These are phyloP conservation scores for Spinus pinus DNA, from an alignment of 2,797 vertebrate species.

Conservation along the genomic window DNA sequence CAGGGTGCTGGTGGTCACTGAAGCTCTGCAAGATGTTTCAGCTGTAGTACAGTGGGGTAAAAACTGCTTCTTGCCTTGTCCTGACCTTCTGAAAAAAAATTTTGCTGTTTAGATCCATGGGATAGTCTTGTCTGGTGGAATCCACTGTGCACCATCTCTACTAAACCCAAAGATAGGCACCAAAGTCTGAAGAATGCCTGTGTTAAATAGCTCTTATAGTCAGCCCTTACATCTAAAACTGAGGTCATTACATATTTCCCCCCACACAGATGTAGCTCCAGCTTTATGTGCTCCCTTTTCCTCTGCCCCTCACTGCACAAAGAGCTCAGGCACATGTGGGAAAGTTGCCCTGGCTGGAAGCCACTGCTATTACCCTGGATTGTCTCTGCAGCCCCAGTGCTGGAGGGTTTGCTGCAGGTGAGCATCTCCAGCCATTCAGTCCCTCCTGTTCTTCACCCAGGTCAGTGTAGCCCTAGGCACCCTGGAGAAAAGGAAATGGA, in stretches of 20 bases:
- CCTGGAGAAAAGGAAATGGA: neutral
- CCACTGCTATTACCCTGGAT: neutral
- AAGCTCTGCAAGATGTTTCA: neutral
- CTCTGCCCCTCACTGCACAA: neutral
- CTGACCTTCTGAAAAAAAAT: neutral
- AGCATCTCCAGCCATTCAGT: neutral
- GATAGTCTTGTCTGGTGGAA: neutral
- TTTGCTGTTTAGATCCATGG: neutral
- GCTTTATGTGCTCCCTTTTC: neutral
- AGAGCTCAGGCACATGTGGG: neutral
- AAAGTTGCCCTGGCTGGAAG: neutral
- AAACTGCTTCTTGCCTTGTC: neutral
- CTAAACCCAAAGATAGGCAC: neutral
- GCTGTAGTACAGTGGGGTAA: neutral
- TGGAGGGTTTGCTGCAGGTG: neutral
- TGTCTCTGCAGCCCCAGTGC: neutral
- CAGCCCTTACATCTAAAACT: neutral
- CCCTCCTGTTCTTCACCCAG: neutral
- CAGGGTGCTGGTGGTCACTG: neutral
- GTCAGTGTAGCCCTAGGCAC: accelerated
- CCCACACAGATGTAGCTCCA: neutral
- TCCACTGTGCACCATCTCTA: neutral
- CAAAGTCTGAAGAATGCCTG: neutral
- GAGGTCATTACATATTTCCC: neutral
- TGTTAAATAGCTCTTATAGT: neutral